phyloP scores from a whole-genome alignment of 1,140 invertebrate genomes.

The Holcopasites calliopsidis region DNA sequence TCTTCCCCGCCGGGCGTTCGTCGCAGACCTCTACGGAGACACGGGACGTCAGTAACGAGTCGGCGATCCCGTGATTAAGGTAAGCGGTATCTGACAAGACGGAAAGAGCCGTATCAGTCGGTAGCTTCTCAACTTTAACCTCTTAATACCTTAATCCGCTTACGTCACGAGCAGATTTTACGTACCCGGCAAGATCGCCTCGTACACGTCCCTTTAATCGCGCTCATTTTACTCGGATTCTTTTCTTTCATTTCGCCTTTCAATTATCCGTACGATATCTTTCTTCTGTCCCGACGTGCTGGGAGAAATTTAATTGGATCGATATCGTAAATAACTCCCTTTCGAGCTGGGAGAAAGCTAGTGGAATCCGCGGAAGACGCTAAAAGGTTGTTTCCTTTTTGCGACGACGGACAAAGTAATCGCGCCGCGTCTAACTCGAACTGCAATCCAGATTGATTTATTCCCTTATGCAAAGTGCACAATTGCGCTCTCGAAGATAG shows the following conservation, averaged over 20 bases:
- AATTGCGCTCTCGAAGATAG: neutral
- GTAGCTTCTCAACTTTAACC: slow-evolving; percentile 61
- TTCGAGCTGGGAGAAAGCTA: no score
- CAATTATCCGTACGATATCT: slow-evolving; percentile 19
- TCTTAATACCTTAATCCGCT: slow-evolving; percentile 60
- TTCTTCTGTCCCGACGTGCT: neutral
- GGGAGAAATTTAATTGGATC: neutral
- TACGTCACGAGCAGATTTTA: slow-evolving; percentile 60
- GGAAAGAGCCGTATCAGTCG: slow-evolving; percentile 41
- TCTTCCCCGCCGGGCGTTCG: neutral
- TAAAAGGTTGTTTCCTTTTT: neutral
- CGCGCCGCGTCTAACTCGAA: neutral
- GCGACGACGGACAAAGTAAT: neutral
- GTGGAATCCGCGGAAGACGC: no score
- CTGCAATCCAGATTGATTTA: no score
- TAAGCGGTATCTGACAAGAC: slow-evolving; percentile 38
- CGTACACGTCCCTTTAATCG: slow-evolving; percentile 45
- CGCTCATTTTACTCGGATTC: slow-evolving; percentile 29
- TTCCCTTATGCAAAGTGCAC: neutral
- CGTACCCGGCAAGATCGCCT: slow-evolving; percentile 52
- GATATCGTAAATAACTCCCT: neutral
- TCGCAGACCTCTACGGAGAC: no score
- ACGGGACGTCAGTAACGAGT: slow-evolving; percentile 2
- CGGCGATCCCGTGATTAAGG: slow-evolving; percentile 19
- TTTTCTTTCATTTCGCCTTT: slow-evolving; percentile 32